Evolutionary conservation across 1,140 invertebrate genomes (phyloP), one percentile per base, ranked within the genome.

Genomic region (Drusus annulatus): DNA sequence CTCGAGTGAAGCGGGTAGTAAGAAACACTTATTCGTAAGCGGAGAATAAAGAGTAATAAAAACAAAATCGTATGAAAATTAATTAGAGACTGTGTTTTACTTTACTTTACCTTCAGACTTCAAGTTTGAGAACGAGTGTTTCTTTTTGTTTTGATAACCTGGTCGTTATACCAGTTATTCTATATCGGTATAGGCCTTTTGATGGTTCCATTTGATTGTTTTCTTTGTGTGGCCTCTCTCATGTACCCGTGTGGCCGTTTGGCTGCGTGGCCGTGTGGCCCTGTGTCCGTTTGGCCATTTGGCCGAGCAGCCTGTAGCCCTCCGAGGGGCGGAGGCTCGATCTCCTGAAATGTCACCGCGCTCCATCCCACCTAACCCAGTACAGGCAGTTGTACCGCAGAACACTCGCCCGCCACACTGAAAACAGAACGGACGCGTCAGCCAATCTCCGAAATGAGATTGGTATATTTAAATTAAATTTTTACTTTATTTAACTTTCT

Each of bases 271-370:
- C 28, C 25, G 36, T 45, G 31, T 28, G 5, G 25, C 5, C 25
- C 2, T 28, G 25, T 5, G 25, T 2, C 25, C 25, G 25, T 28
- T 28, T 28, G 25, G 25, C 5, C 25, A 2, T 28, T 2, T 28
- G 31, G 31, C 31, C 31, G 31, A 36, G 7, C 31, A 36, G 31
- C 4, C 31, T 36, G 36, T 45, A 45, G 13, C 36, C 36, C 36
- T 45, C 36, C 36, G 17, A 52, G 50, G 68, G 68, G 68, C 7
- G 50, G 50, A 51, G 68, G 68, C 68, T 23, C 15, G 68, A 19
- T 71, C 16, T 71, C 68, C 68, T 71, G 68, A 71, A 51, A 71
- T 69, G 65, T 52, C 68, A 71, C 17, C 68, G 68, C 23, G 54
- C 13, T 71, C 45, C 16, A 23, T 71, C 17, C 31, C 36, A 45